Conservation (phyloP, 2,113 vertebrate species). For the Bothrops jararaca region DNA sequence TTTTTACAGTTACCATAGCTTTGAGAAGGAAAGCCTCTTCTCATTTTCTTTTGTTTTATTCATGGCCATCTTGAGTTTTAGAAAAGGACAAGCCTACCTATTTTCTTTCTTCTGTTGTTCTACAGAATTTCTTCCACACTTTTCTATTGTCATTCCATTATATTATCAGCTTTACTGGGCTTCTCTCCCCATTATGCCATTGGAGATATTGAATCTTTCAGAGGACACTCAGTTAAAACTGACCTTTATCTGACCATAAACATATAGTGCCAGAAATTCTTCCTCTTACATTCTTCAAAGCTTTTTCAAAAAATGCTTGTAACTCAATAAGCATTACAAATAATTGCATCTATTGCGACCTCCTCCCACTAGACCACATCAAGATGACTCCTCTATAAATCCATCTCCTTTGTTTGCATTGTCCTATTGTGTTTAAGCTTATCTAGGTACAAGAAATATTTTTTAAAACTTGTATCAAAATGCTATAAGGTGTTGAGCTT, state of each 20-base stretch:
- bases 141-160: too few species aligned
- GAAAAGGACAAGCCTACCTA: too few species aligned
- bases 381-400: not conserved
- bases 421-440: not conserved
- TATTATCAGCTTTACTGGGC: too few species aligned
- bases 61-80: too few species aligned
- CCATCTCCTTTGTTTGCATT: not conserved
- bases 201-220: not conserved
- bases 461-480: not conserved
- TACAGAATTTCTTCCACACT: too few species aligned
- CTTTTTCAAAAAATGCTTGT: not conserved
- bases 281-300: not conserved
- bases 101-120: too few species aligned
- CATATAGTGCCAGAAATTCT: not conserved
- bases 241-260: not conserved
- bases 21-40: not conserved
- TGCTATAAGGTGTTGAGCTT: not conserved
- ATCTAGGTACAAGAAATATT: not conserved
- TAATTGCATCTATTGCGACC: not conserved
- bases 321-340: not conserved
- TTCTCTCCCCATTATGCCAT: not conserved
- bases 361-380: not conserved
- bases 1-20: not conserved
- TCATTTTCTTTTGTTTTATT: not conserved
- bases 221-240: not conserved